A percentile compares a stretch with the other conserved stretches of the same genome.
Conservation (phyloP, 2,113 vertebrate genomes). For the Centropristis striata region DNA sequence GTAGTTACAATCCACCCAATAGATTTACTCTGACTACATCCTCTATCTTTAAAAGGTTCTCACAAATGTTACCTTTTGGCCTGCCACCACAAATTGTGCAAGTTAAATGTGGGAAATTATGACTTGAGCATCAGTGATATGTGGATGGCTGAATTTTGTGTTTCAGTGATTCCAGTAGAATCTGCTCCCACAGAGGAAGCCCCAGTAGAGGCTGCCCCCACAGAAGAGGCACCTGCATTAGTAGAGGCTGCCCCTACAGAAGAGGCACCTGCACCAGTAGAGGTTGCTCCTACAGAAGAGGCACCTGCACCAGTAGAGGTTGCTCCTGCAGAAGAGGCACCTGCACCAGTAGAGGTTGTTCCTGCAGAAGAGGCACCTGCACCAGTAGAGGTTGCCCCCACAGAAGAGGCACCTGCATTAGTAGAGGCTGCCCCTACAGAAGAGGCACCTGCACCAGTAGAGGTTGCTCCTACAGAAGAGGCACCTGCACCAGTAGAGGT, state of each 20-base stretch:
- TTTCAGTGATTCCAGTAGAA: constrained; percentile 76
- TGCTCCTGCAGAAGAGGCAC: neutral
- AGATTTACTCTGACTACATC: neutral
- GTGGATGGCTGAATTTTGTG: constrained; percentile 79
- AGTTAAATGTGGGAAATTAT: constrained; percentile 21
- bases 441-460: constrained; percentile 4
- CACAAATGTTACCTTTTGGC: neutral
- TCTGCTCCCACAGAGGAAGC: no score
- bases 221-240: no score
- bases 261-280: neutral
- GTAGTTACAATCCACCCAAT: neutral
- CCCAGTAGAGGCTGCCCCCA: no score
- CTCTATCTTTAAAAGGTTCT: neutral
- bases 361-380: neutral
- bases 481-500: neutral
- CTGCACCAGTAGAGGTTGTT: neutral
- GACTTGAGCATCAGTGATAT: constrained; percentile 61
- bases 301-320: neutral
- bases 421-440: neutral
- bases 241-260: no score
- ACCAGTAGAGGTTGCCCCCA: no score
- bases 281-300: constrained; percentile 10
- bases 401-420: neutral
- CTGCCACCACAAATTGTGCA: neutral
- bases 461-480: neutral